These are phyloP conservation scores for Murina feae DNA, from an alignment of 2,113 vertebrate genomes.

Conservation along the genomic window DNA sequence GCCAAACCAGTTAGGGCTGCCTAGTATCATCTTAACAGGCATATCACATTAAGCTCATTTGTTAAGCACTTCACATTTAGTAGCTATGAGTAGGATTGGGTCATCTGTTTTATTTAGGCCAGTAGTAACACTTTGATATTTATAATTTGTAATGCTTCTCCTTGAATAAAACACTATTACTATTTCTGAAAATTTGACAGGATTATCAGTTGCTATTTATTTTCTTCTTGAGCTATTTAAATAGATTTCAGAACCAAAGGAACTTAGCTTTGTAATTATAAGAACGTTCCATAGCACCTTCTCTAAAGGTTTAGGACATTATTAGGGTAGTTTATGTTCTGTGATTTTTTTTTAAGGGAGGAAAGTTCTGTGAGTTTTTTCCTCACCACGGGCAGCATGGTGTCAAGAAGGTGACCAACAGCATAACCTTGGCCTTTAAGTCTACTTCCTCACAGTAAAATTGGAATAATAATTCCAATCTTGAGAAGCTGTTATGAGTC, in stretches of 20 bases:
- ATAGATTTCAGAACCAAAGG: constrained; percentile 11
- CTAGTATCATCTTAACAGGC: background rate
- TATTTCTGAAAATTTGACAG: constrained; percentile 30
- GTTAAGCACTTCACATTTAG: background rate
- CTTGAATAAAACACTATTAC: constrained; percentile 20
- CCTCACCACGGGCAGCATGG: background rate
- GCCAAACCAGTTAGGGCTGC: too few species aligned
- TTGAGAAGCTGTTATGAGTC: background rate
- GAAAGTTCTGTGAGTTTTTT: background rate
- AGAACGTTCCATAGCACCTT: background rate
- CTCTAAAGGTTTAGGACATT: background rate
- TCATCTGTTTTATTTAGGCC: constrained; percentile 5
- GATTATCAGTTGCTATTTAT: background rate
- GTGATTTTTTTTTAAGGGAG: background rate
- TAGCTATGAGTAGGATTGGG: background rate
- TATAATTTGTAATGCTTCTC: constrained; percentile 12
- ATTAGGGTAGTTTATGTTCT: constrained; percentile 22
- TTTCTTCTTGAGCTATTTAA: constrained; percentile 29
- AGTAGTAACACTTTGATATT: background rate
- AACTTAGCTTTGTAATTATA: background rate
- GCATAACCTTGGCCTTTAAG: background rate
- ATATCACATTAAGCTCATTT: background rate
- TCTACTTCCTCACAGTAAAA: background rate
- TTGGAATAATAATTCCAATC: background rate
- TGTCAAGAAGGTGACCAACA: background rate